These are phyloP conservation scores for Schizopygopsis malacanthus DNA, from an alignment of 2,797 vertebrate species.

Conservation along the genomic window DNA sequence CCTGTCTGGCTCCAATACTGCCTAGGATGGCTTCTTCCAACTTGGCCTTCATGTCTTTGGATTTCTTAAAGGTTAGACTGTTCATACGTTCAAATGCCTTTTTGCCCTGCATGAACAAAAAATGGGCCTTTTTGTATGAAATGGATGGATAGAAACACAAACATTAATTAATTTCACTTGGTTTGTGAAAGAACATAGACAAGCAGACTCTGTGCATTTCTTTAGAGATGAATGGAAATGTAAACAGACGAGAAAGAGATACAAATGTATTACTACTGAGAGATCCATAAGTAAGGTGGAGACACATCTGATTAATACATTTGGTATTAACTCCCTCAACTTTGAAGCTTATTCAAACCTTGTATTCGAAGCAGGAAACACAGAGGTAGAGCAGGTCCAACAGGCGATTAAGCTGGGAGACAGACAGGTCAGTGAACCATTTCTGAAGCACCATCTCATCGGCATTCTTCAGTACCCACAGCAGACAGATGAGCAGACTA, in stretches of 20 bases:
- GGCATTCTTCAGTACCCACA: conserved; percentile 98
- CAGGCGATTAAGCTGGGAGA: conserved; percentile 94
- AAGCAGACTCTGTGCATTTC: background rate
- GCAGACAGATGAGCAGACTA: conserved; percentile 95
- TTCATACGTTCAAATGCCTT: conserved; percentile 99
- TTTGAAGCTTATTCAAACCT: conserved; percentile 75
- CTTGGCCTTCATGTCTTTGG: conserved; percentile 99
- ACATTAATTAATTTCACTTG: conserved; percentile 36
- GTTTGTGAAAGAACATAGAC: background rate
- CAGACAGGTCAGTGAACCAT: conserved; percentile 98
- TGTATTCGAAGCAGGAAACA: conserved; percentile 98
- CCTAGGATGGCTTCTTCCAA: conserved; percentile 98
- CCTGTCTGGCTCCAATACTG: conserved; percentile 96
- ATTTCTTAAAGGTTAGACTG: conserved; percentile 98
- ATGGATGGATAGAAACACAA: conserved; percentile 61
- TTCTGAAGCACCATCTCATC: conserved; percentile 95
- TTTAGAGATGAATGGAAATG: background rate
- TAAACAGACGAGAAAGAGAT: background rate
- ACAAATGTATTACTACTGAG: background rate
- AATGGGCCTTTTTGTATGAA: conserved; percentile 76
- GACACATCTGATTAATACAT: background rate
- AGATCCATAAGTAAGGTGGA: background rate
- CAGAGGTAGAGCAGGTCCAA: conserved; percentile 97
- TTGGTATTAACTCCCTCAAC: background rate
- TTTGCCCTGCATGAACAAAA: conserved; percentile 92